phyloP scores from a whole-genome alignment of 2,113 vertebrate genomes.

The Rhipidura dahli region DNA sequence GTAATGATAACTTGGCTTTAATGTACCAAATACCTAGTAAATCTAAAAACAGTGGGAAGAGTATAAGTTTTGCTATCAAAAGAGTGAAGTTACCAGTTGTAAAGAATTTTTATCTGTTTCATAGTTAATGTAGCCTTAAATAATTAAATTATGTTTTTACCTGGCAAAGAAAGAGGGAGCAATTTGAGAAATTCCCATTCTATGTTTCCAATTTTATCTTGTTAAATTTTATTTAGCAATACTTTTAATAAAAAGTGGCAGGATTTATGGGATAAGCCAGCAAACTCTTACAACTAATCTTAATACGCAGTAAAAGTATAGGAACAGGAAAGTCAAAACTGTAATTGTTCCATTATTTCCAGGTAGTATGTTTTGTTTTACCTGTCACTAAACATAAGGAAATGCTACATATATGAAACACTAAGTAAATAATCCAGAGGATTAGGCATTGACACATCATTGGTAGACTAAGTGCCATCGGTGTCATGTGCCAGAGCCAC shows the following conservation, averaged over 20 bases:
- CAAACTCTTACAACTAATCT: neutral
- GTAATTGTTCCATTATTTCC: neutral
- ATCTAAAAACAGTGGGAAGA: neutral
- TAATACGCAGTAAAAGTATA: neutral
- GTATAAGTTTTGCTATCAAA: neutral
- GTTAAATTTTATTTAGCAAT: neutral
- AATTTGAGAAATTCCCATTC: neutral
- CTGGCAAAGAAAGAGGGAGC: neutral
- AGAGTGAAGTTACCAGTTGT: neutral
- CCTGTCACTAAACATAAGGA: neutral
- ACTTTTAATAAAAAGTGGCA: neutral
- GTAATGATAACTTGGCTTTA: neutral
- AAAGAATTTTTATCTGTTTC: neutral
- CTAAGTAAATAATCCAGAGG: neutral
- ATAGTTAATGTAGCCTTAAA: neutral
- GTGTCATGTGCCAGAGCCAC: neutral
- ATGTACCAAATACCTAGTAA: neutral
- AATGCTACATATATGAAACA: neutral
- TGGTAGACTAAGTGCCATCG: neutral
- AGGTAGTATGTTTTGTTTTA: neutral
- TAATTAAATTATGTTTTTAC: neutral
- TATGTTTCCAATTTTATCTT: neutral
- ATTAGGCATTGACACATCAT: neutral
- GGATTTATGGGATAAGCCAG: neutral
- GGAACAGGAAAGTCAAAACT: neutral